Evolutionary conservation across 1,140 invertebrate genomes (phyloP).

Genomic region (Phymorhynchus buccinoides): DNA sequence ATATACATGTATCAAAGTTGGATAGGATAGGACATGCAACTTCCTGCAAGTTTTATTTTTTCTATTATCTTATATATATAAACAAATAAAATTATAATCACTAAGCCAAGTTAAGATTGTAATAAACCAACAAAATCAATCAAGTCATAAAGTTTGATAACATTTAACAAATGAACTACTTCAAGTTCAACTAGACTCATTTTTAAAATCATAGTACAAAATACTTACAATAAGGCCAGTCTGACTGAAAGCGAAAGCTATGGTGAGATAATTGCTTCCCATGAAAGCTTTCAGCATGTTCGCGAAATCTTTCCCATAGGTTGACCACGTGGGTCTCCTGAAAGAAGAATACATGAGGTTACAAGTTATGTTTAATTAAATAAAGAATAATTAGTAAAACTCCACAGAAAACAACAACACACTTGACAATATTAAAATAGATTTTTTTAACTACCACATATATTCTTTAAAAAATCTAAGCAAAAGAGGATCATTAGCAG

Average conservation of each 20-base stretch:
- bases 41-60: too few species aligned
- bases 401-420: too few species aligned
- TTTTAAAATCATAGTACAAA: too few species aligned
- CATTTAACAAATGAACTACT: not conserved
- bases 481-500: too few species aligned
- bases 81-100: not conserved
- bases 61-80: too few species aligned
- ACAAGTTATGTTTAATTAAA: too few species aligned
- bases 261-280: constrained; percentile 67
- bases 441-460: too few species aligned
- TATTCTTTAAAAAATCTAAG: too few species aligned
- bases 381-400: too few species aligned
- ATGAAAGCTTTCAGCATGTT: constrained; percentile 72
- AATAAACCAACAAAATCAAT: not conserved
- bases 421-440: too few species aligned
- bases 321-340: not conserved
- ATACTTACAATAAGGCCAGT: constrained; percentile 69
- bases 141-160: not conserved
- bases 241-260: constrained; percentile 68
- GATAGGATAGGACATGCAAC: too few species aligned
- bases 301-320: constrained; percentile 61
- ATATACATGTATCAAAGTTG: too few species aligned
- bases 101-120: not conserved
- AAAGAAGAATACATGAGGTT: not conserved
- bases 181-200: not conserved